These are phyloP conservation scores for Elgonia sp. DNA, from an alignment of 2,888 invertebrate genomes.

Conservation along the genomic window DNA sequence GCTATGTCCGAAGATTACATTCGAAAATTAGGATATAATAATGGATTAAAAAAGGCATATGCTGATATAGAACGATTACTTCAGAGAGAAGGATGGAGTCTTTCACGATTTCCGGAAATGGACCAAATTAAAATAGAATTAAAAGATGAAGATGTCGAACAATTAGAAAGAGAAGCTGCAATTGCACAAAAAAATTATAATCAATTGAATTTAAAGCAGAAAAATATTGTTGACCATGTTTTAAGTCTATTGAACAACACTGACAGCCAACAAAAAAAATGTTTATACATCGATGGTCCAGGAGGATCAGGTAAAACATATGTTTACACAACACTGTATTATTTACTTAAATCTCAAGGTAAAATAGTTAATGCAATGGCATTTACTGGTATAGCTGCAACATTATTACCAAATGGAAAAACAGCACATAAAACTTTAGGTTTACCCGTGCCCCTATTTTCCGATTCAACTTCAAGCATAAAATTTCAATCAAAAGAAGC, in stretches of 20 bases:
- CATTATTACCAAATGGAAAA: conserved; percentile 73
- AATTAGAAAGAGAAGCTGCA: not conserved
- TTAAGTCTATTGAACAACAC: conserved; percentile 8
- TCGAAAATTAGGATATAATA: too few species aligned
- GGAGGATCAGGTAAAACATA: conserved; percentile 80
- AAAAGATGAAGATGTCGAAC: not conserved
- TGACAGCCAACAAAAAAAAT: conserved; percentile 83
- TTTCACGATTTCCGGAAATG: conserved; percentile 5
- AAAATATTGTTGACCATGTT: conserved; percentile 46
- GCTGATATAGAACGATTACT: too few species aligned
- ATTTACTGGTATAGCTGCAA: conserved; percentile 6
- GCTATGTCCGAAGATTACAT: too few species aligned
- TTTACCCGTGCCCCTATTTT: conserved; percentile 61
- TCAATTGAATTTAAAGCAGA: conserved; percentile 49
- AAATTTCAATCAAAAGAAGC: too few species aligned
- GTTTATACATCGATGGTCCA: conserved; percentile 81
- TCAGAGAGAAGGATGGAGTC: conserved; percentile 20
- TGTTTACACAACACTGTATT: conserved; percentile 79
- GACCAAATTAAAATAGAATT: not conserved
- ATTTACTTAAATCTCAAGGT: conserved; percentile 59
- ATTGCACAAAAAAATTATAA: conserved; percentile 55
- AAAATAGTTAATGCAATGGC: conserved; percentile 48
- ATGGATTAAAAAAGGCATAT: too few species aligned
- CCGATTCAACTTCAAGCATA: conserved; percentile 55
- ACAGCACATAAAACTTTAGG: conserved; percentile 83